Evolutionary conservation across 2,797 vertebrate genomes (phyloP).

Genomic region (Sardinella longiceps): DNA sequence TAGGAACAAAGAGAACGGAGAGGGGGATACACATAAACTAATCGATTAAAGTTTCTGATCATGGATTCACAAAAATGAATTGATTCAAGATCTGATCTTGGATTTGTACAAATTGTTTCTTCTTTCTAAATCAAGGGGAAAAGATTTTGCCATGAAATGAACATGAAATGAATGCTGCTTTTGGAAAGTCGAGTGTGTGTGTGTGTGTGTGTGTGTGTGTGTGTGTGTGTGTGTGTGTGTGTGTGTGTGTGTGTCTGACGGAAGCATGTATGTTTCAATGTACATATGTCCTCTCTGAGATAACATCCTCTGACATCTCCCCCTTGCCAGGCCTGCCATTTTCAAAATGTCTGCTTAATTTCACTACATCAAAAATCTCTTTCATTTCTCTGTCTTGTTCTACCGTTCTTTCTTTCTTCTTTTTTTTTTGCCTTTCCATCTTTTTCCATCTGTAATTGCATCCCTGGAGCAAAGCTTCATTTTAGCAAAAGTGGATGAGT

Average conservation of each 20-base stretch:
- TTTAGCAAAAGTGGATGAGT: slow-evolving; percentile 21
- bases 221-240: neutral
- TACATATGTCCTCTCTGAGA: neutral
- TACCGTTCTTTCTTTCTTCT: neutral
- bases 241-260: neutral
- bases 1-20: neutral
- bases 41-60: neutral
- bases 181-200: neutral
- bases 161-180: neutral
- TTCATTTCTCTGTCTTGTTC: neutral
- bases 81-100: neutral
- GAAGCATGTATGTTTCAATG: neutral
- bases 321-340: neutral
- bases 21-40: neutral
- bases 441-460: slow-evolving; percentile 16
- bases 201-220: slow-evolving; percentile 30
- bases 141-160: neutral
- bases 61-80: neutral
- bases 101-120: neutral
- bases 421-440: neutral
- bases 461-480: slow-evolving; percentile 23
- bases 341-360: neutral
- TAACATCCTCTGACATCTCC: neutral
- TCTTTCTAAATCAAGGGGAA: too few relatives aligned
- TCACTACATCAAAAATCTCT: neutral